phyloP scores from a whole-genome alignment of 2,888 invertebrate species.

The Nymphalis c-album region DNA sequence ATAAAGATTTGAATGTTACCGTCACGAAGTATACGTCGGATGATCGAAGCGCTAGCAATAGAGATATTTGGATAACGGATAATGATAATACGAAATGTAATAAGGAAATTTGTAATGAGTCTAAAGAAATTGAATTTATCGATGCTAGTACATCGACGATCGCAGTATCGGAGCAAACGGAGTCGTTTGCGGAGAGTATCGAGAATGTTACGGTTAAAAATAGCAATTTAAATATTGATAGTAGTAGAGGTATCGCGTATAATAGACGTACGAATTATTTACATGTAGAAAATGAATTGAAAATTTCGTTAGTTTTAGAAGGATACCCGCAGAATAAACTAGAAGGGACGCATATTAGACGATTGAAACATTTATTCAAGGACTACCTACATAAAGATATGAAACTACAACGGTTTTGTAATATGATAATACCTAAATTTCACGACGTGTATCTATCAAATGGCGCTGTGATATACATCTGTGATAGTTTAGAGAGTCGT shows the following conservation, averaged over 20 bases:
- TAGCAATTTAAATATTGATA: slow-evolving; percentile 66
- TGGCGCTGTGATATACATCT: slow-evolving; percentile 72
- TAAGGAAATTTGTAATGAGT: slow-evolving; percentile 44
- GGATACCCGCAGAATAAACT: slow-evolving; percentile 70
- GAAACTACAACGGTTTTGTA: slow-evolving; percentile 64
- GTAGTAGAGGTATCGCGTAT: slow-evolving; percentile 70
- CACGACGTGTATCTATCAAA: slow-evolving; percentile 72
- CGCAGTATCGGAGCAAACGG: slow-evolving; percentile 60
- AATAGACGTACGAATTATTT: slow-evolving; percentile 73
- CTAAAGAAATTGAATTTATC: slow-evolving; percentile 39
- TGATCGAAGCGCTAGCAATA: slow-evolving; percentile 5
- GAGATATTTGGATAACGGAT: neutral
- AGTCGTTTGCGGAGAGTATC: slow-evolving; percentile 59
- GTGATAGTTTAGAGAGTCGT: slow-evolving; percentile 73
- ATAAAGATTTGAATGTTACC: slow-evolving; percentile 1
- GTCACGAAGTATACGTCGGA: slow-evolving; percentile 9
- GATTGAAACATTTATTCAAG: slow-evolving; percentile 69
- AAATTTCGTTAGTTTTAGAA: slow-evolving; percentile 68
- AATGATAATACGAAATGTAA: slow-evolving; percentile 4
- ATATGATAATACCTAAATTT: slow-evolving; percentile 69
- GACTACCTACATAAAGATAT: slow-evolving; percentile 70
- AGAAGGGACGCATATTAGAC: slow-evolving; percentile 67
- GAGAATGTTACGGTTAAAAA: slow-evolving; percentile 56
- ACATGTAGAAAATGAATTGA: slow-evolving; percentile 68
- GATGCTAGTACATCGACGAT: slow-evolving; percentile 52